phyloP scores from a whole-genome alignment of 2,113 vertebrate species.

The Suncus etruscus region DNA sequence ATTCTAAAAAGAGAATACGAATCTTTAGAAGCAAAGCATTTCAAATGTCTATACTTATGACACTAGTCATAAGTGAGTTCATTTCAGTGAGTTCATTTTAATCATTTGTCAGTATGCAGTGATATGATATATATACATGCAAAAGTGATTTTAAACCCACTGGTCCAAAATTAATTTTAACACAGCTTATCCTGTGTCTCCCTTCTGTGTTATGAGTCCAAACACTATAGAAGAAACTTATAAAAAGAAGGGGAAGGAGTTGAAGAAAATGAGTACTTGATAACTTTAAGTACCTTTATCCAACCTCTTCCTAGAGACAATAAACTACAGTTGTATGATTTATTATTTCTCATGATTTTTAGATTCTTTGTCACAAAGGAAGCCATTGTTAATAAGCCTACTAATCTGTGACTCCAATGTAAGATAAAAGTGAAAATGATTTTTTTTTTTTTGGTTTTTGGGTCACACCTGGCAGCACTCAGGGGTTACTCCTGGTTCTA shows the following conservation, averaged over 20 bases:
- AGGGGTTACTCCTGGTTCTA: too few relatives aligned
- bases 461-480: too few relatives aligned
- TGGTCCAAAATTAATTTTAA: slow-evolving; percentile 58
- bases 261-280: slow-evolving; percentile 53
- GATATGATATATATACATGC: slow-evolving; percentile 48
- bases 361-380: not conserved
- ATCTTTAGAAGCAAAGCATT: slow-evolving; percentile 38
- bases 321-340: not conserved
- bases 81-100: slow-evolving; percentile 56
- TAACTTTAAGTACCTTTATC: not conserved
- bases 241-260: not conserved
- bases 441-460: not conserved
- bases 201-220: slow-evolving; percentile 16
- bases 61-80: too few relatives aligned
- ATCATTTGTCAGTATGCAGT: slow-evolving; percentile 69
- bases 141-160: not conserved
- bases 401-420: not conserved
- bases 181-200: not conserved
- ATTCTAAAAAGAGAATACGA: not conserved
- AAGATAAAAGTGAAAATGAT: slow-evolving; percentile 9
- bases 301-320: not conserved
- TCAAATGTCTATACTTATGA: not conserved
- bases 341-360: not conserved
- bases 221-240: not conserved
- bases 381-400: slow-evolving; percentile 21